Evolutionary conservation across 1,140 invertebrate species (phyloP).

Genomic region (Frieseomelitta varia): DNA sequence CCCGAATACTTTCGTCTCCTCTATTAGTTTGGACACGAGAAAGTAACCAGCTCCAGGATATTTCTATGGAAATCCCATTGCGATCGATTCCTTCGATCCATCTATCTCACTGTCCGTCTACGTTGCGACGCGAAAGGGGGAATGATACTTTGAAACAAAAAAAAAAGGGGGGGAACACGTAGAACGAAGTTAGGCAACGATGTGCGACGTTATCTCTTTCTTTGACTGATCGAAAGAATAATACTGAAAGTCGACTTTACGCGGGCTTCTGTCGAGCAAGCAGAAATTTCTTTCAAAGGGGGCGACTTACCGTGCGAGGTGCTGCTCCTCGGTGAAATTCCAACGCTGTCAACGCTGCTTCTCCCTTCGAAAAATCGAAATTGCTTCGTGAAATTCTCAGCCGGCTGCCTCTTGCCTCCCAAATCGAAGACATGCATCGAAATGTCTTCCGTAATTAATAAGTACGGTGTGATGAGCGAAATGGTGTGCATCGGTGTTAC

Average conservation of each 20-base stretch:
- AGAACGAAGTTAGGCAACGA: not conserved
- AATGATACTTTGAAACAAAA: not conserved
- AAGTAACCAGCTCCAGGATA: not conserved
- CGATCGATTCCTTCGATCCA: not conserved
- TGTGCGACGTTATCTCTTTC: not conserved
- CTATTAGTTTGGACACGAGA: not conserved
- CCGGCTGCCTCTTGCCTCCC: not conserved
- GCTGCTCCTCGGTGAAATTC: not conserved
- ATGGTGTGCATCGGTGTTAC: too few species aligned
- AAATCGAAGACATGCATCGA: too few species aligned
- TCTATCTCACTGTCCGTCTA: too few species aligned
- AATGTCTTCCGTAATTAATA: too few species aligned
- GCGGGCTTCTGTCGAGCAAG: not conserved
- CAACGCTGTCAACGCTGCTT: not conserved
- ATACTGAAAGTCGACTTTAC: not conserved
- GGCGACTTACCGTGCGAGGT: not conserved
- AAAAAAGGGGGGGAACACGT: too few species aligned
- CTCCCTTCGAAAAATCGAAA: not conserved
- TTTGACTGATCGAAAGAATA: not conserved
- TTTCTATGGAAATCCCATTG: conserved; percentile 1
- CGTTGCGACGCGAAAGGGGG: not conserved
- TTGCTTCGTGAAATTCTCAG: not conserved
- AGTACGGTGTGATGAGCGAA: too few species aligned
- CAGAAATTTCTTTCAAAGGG: not conserved
- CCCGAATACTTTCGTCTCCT: too few species aligned